phyloP scores from a whole-genome alignment of 2,113 vertebrate genomes.

The Brachyhypopomus gauderio region DNA sequence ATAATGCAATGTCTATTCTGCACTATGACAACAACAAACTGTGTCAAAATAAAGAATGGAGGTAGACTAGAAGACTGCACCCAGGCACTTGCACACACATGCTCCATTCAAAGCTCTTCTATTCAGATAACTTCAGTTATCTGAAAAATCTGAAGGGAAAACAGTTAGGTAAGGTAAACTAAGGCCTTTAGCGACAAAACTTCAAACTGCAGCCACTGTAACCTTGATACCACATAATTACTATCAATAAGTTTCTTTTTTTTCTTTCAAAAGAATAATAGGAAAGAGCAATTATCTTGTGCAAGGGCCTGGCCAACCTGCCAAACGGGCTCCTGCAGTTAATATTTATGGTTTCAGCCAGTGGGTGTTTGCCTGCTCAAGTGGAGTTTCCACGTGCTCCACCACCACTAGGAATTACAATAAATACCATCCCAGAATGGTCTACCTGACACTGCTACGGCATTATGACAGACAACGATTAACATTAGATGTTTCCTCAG shows the following conservation, averaged over 20 bases:
- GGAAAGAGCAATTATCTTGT: conserved; percentile 1
- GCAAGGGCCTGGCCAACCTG: conserved; percentile 37
- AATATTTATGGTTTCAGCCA: conserved; percentile 42
- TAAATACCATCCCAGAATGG: not conserved
- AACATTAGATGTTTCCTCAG: conserved; percentile 29
- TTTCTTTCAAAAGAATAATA: conserved; percentile 38
- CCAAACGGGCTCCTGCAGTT: conserved; percentile 37
- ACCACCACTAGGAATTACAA: conserved; percentile 30
- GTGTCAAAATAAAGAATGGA: conserved; percentile 8
- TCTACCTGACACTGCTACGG: not conserved
- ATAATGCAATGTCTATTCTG: not conserved
- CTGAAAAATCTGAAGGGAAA: conserved; percentile 10
- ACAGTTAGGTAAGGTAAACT: conserved; percentile 22
- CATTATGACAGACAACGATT: not conserved
- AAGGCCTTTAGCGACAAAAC: conserved; percentile 19
- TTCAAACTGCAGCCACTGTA: conserved; percentile 32
- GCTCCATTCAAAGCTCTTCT: not conserved
- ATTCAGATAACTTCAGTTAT: not conserved
- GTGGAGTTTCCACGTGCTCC: conserved; percentile 22
- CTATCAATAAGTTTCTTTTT: conserved; percentile 36
- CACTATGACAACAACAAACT: not conserved
- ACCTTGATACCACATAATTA: conserved; percentile 43
- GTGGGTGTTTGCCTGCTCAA: conserved; percentile 26
- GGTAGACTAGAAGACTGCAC: not conserved
- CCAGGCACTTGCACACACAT: not conserved